Evolutionary conservation across 1,140 invertebrate genomes (phyloP), one percentile per base, ranked within the genome.

Genomic region (honey bee (Apis mellifera)): DNA sequence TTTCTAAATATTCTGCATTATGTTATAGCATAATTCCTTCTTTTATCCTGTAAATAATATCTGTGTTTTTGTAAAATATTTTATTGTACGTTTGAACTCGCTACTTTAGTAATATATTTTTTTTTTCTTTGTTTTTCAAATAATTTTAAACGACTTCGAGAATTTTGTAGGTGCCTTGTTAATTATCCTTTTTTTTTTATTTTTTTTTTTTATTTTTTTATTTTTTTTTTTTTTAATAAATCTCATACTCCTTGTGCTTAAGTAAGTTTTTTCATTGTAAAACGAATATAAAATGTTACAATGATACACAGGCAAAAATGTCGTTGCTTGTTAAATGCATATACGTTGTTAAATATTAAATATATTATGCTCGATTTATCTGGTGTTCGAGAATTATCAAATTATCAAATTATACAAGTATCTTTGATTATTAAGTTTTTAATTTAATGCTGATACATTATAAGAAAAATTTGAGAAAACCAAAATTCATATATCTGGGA

Each of bases 171-270:
- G 79, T 64, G 82, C 76, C 84, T 85, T 62, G 64, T 75, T 71
- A 71, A 83, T 83, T 65, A 68, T 60, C 60, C 79, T 81, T 64
- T 82, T 84, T 84, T 82, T 79, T 78, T 2, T 13, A 0, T 42
- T 42, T 42, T 42, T 42, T 42, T 32, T 32, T 32, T 32, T 32
- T 2, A 3, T 32, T 32, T 42, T 42, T 42, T n/a, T n/a, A n/a
- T n/a, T n/a, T 42, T 7, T 42, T 42, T 42, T 42, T 42, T 42
- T 42, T 42, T 42, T 7, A 82, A 82, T 81, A 70, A 76, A 48
- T 72, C 55, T 70, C 68, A 9, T 11, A 15, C 23, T 17, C 15
- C 21, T 26, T 69, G 66, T 19, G 32, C 9, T 52, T 68, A 21
- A 13, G 15, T 50, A 50, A 48, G 32, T 2, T n/a, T 13, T 60